phyloP scores from a whole-genome alignment of 2,113 vertebrate genomes.

The Athene cunicularia region DNA sequence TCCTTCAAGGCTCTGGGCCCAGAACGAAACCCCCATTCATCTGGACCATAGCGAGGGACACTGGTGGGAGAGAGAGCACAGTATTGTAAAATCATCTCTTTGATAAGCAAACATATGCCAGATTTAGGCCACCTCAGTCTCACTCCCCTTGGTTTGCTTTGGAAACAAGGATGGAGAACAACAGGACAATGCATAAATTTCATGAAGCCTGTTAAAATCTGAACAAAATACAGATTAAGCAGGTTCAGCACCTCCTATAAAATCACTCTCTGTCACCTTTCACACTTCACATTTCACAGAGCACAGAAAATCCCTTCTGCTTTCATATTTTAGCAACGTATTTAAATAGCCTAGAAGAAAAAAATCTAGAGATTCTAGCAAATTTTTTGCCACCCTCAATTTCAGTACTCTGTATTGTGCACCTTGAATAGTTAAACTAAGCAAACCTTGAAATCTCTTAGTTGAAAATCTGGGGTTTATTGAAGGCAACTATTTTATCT shows the following conservation, averaged over 20 bases:
- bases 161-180: neutral
- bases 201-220: neutral
- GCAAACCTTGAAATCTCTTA: neutral
- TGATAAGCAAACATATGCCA: neutral
- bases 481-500: neutral
- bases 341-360: neutral
- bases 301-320: neutral
- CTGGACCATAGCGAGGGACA: neutral
- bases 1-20: neutral
- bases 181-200: neutral
- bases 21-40: neutral
- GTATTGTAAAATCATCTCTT: neutral
- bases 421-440: neutral
- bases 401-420: neutral
- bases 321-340: neutral
- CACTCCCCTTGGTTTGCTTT: neutral
- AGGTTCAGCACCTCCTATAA: conserved; percentile 41
- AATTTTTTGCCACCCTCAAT: neutral
- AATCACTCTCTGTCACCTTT: conserved; percentile 22
- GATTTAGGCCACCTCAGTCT: neutral
- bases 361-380: neutral
- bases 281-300: neutral
- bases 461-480: neutral
- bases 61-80: neutral
- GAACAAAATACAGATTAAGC: conserved; percentile 3